phyloP scores from a whole-genome alignment of 2,888 invertebrate species.

The Panzeria rudis region DNA sequence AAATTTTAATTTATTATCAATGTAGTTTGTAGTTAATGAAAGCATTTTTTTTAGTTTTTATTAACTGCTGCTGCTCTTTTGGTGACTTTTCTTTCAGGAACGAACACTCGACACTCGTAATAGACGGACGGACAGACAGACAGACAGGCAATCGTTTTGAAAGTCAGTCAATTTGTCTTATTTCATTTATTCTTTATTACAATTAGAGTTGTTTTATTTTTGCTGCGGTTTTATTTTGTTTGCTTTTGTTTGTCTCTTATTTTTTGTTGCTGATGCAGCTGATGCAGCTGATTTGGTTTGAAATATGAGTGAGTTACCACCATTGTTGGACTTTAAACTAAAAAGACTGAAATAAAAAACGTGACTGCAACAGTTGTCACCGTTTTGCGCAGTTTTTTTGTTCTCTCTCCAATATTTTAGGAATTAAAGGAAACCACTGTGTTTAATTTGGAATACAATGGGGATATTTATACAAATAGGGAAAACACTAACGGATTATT shows the following conservation, averaged over 20 bases:
- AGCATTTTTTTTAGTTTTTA: slow-evolving; percentile 36
- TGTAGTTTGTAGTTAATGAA: slow-evolving; percentile 52
- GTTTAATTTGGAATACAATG: slow-evolving; percentile 36
- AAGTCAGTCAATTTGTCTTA: slow-evolving; percentile 37
- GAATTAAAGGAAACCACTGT: slow-evolving; percentile 33
- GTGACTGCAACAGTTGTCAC: slow-evolving; percentile 61
- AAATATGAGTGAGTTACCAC: slow-evolving; percentile 41
- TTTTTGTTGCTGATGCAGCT: slow-evolving; percentile 42
- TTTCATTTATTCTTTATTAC: slow-evolving; percentile 51
- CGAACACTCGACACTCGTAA: neutral
- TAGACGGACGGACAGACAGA: no score
- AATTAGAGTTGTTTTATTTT: slow-evolving; percentile 15
- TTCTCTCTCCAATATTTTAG: slow-evolving; percentile 9
- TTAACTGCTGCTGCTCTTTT: slow-evolving; percentile 16
- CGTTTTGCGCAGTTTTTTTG: slow-evolving; percentile 8
- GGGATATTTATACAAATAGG: neutral
- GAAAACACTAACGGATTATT: slow-evolving; percentile 8
- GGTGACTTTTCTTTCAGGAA: slow-evolving; percentile 14
- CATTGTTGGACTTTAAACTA: slow-evolving; percentile 62
- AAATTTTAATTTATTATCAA: slow-evolving; percentile 66
- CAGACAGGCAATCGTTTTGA: slow-evolving; percentile 23
- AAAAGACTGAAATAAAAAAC: slow-evolving; percentile 27
- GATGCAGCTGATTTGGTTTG: slow-evolving; percentile 48
- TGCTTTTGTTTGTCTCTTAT: neutral
- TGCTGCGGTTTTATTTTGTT: slow-evolving; percentile 45